A percentile compares a stretch with the other conserved stretches of the same genome.
Conservation (phyloP, 2,888 invertebrate genomes). For the Platycnemis pennipes region DNA sequence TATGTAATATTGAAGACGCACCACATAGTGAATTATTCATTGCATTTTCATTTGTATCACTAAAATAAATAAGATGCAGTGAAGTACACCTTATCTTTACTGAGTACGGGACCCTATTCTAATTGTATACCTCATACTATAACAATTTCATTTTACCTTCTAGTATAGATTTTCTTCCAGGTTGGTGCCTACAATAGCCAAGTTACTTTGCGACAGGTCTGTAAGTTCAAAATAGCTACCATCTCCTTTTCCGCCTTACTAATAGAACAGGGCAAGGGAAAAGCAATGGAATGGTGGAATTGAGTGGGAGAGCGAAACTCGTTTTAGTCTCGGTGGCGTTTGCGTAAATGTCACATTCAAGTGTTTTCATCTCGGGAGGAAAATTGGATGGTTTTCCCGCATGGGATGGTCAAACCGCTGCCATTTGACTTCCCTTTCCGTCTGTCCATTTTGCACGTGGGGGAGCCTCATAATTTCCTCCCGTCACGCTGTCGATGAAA, state of each 20-base stretch:
- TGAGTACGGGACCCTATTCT: too few relatives aligned
- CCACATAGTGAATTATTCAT: too few relatives aligned
- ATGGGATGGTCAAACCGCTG: not conserved
- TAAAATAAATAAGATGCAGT: too few relatives aligned
- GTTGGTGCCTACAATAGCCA: too few relatives aligned
- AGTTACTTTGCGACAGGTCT: too few relatives aligned
- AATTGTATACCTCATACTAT: too few relatives aligned
- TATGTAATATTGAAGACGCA: too few relatives aligned
- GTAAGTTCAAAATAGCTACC: not conserved
- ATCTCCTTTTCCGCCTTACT: not conserved
- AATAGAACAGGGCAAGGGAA: not conserved
- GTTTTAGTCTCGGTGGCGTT: constrained; percentile 1
- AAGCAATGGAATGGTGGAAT: not conserved
- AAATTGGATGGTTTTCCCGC: not conserved
- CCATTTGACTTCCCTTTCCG: not conserved
- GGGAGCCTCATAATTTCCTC: not conserved
- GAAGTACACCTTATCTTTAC: too few relatives aligned
- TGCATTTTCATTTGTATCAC: too few relatives aligned
- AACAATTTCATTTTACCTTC: too few relatives aligned
- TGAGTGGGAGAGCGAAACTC: not conserved
- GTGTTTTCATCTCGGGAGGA: not conserved
- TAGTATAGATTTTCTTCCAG: too few relatives aligned
- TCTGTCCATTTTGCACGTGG: not conserved
- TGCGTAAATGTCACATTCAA: constrained; percentile 12
- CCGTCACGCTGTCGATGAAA: not conserved